phyloP scores from a whole-genome alignment of 2,797 vertebrate species.

The Liparis tanakae region DNA sequence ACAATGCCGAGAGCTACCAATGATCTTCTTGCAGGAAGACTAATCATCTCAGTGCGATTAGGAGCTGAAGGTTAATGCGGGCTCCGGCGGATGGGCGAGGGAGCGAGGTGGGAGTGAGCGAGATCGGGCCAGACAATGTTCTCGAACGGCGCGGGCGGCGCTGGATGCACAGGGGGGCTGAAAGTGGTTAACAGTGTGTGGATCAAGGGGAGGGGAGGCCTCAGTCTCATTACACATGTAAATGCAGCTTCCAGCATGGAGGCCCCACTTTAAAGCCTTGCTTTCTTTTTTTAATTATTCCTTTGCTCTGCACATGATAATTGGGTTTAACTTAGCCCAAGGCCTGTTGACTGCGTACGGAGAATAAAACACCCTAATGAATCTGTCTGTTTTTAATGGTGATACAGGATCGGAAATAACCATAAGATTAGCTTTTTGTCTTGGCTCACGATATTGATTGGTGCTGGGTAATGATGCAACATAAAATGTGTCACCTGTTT shows the following conservation, averaged over 20 bases:
- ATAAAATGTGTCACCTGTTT: constrained; percentile 34
- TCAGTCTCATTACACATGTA: constrained; percentile 80
- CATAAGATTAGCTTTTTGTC: constrained; percentile 23
- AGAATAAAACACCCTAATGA: constrained; percentile 73
- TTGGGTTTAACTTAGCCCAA: constrained; percentile 70
- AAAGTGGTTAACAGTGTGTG: constrained; percentile 69
- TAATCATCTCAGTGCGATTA: constrained; percentile 76
- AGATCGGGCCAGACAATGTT: constrained; percentile 66
- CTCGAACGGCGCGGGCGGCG: constrained; percentile 32
- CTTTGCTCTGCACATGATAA: constrained; percentile 71
- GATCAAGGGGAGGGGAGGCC: constrained; percentile 70
- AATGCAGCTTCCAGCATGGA: constrained; percentile 77
- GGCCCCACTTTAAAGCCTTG: constrained; percentile 69
- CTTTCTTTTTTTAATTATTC: constrained; percentile 80
- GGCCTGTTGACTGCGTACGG: constrained; percentile 67
- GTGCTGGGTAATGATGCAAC: constrained; percentile 33
- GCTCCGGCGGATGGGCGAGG: constrained; percentile 61
- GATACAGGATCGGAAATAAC: constrained; percentile 38
- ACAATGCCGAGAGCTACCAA: constrained; percentile 54
- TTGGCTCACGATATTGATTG: constrained; percentile 36
- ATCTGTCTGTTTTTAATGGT: constrained; percentile 69
- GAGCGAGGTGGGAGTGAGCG: constrained; percentile 51
- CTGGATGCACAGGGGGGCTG: constrained; percentile 64
- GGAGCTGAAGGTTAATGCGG: constrained; percentile 82
- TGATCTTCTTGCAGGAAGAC: constrained; percentile 67